phyloP scores from a whole-genome alignment of 2,797 vertebrate genomes.

The Chaunax sp. region DNA sequence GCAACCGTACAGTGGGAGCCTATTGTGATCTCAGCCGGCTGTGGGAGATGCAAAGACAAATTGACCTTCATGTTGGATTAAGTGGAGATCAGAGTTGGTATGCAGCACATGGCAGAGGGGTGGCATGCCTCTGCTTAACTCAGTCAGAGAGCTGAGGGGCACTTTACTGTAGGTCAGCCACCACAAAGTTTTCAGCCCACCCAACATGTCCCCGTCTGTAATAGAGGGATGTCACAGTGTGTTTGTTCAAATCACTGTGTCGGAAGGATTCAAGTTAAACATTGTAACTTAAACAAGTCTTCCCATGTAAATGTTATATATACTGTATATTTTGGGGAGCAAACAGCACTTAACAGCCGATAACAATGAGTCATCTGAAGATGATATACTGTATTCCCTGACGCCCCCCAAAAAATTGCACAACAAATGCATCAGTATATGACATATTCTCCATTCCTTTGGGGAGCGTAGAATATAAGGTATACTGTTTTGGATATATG shows the following conservation, averaged over 20 bases:
- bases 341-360: no score
- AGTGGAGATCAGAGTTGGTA: constrained; percentile 27
- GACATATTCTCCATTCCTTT: no score
- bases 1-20: constrained; percentile 15
- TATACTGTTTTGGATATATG: no score
- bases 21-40: constrained; percentile 38
- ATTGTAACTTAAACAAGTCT: neutral
- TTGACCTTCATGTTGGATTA: constrained; percentile 68
- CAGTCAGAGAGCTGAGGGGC: constrained; percentile 11
- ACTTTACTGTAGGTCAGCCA: constrained; percentile 17
- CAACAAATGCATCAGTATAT: no score
- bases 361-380: no score
- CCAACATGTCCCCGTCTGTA: constrained; percentile 1
- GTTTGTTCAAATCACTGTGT: constrained; percentile 8
- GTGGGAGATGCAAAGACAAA: constrained; percentile 47
- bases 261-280: constrained; percentile 7
- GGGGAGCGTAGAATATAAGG: no score
- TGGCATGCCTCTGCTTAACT: constrained; percentile 15
- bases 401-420: no score
- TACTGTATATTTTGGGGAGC: no score
- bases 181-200: neutral
- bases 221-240: neutral
- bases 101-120: constrained; percentile 20
- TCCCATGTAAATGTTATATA: no score
- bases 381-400: no score